Evolutionary conservation across 2,113 vertebrate genomes (phyloP).

Genomic region (Penelope pileata): DNA sequence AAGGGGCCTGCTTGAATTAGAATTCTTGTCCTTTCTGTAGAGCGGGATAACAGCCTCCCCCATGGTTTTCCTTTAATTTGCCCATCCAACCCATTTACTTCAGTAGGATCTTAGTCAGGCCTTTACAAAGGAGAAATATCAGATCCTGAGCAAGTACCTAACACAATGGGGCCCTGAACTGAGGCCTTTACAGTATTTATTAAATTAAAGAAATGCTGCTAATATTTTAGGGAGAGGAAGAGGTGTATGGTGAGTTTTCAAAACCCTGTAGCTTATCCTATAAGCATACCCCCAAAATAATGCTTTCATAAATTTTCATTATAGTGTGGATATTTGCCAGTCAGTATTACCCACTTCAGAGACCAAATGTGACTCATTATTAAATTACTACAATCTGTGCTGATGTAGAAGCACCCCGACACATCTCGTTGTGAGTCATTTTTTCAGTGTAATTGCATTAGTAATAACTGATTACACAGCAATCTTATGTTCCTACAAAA

Average conservation of each 20-base stretch:
- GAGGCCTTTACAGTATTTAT: neutral
- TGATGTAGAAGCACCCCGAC: constrained; percentile 62
- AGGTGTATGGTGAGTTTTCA: neutral
- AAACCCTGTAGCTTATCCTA: neutral
- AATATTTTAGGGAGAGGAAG: neutral
- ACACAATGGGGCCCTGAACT: neutral
- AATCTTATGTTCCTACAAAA: constrained; percentile 70
- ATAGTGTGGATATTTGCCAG: constrained; percentile 44
- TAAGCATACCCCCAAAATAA: constrained; percentile 25
- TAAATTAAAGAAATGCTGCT: neutral
- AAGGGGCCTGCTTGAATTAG: neutral
- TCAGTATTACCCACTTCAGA: constrained; percentile 62
- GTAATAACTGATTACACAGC: constrained; percentile 68
- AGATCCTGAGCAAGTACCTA: neutral
- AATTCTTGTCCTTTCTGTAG: neutral
- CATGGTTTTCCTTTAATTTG: neutral
- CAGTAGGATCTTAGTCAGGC: neutral
- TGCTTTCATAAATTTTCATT: constrained; percentile 44
- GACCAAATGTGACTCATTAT: constrained; percentile 70
- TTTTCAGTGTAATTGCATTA: constrained; percentile 73
- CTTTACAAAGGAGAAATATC: neutral
- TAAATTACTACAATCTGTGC: constrained; percentile 67
- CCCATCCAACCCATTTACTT: neutral
- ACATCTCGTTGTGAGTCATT: constrained; percentile 57
- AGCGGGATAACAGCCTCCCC: neutral